Conservation (phyloP, 2,113 vertebrate genomes). For the Rhinopomastus cyanomelas region DNA sequence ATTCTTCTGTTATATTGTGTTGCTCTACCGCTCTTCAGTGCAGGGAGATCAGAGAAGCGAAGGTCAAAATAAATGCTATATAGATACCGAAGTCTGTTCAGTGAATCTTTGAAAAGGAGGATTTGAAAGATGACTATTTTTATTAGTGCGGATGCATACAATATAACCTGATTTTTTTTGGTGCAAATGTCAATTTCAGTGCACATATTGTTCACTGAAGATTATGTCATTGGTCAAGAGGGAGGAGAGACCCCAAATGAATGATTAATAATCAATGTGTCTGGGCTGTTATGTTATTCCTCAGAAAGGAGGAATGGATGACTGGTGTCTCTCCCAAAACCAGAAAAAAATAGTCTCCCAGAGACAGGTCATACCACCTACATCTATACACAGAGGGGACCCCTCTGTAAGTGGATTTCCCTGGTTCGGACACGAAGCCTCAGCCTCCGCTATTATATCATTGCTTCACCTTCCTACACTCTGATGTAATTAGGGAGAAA, state of each 20-base stretch:
- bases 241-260: slow-evolving; percentile 68
- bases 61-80: slow-evolving; percentile 66
- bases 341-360: slow-evolving; percentile 48
- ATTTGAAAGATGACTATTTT: slow-evolving; percentile 80
- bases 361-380: slow-evolving; percentile 36
- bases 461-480: not conserved
- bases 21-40: not conserved
- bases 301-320: slow-evolving; percentile 71
- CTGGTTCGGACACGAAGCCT: not conserved
- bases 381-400: not conserved
- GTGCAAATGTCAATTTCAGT: slow-evolving; percentile 77
- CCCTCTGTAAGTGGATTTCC: slow-evolving; percentile 26
- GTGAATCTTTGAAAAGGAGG: slow-evolving; percentile 61
- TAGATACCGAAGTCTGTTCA: slow-evolving; percentile 69
- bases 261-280: slow-evolving; percentile 82
- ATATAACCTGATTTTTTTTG: slow-evolving; percentile 66
- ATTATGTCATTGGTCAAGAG: slow-evolving; percentile 75
- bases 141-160: slow-evolving; percentile 75
- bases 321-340: slow-evolving; percentile 67
- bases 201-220: slow-evolving; percentile 67
- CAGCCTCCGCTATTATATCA: not conserved
- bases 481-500: slow-evolving; percentile 52
- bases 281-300: slow-evolving; percentile 72
- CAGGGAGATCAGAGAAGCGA: slow-evolving; percentile 15
- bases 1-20: slow-evolving; percentile 7